These are phyloP conservation scores for Rhagium mordax DNA, from an alignment of 2,888 invertebrate species.

Conservation along the genomic window DNA sequence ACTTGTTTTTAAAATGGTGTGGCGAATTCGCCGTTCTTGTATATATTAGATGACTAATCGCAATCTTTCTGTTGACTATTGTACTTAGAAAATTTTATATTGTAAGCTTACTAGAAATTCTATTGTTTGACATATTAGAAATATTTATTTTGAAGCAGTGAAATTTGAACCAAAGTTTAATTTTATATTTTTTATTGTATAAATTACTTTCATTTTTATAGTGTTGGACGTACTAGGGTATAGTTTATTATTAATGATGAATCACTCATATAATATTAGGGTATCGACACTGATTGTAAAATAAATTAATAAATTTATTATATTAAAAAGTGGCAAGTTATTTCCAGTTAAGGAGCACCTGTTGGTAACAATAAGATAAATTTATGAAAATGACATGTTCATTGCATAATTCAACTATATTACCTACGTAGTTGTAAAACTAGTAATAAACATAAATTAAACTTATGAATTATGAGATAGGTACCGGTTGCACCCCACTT, in stretches of 20 bases:
- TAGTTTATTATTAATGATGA: constrained; percentile 56
- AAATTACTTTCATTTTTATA: constrained; percentile 49
- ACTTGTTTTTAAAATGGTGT: constrained; percentile 25
- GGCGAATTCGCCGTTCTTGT: constrained; percentile 15
- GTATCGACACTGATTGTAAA: constrained; percentile 58
- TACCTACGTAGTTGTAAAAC: too few relatives aligned
- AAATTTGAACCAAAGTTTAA: constrained; percentile 57
- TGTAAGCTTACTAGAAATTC: constrained; percentile 5
- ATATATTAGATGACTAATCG: constrained; percentile 12
- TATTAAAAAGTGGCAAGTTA: constrained; percentile 33
- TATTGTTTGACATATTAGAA: constrained; percentile 27
- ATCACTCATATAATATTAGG: constrained; percentile 56
- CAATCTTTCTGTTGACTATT: constrained; percentile 27
- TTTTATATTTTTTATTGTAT: constrained; percentile 48
- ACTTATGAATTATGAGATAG: too few relatives aligned
- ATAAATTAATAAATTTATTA: constrained; percentile 61
- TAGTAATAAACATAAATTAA: too few relatives aligned
- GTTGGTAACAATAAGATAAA: too few relatives aligned
- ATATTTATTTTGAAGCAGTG: constrained; percentile 50
- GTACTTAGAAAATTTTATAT: constrained; percentile 14
- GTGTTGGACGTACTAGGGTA: constrained; percentile 57
- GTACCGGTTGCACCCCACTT: too few relatives aligned
- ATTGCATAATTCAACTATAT: too few relatives aligned
- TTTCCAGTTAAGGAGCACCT: too few relatives aligned
- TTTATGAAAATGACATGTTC: too few relatives aligned